These are phyloP conservation scores for Australoheros facetus DNA, from an alignment of 2,797 vertebrate species.

Conservation along the genomic window DNA sequence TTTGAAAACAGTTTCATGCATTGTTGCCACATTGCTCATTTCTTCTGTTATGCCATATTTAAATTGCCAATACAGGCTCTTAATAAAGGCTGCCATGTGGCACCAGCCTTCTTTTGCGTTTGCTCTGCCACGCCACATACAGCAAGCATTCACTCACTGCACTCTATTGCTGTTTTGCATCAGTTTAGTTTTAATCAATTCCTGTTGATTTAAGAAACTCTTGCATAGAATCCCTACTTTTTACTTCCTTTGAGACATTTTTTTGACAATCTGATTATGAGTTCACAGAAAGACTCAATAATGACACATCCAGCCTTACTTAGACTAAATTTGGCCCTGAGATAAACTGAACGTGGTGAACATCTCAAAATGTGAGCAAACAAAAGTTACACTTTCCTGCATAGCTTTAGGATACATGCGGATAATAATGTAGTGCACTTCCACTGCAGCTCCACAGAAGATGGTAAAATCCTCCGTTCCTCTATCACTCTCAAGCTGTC, in stretches of 20 bases:
- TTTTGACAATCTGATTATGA: background rate
- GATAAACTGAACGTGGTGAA: background rate
- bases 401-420: background rate
- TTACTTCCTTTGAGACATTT: background rate
- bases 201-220: background rate
- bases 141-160: background rate
- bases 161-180: background rate
- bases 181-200: background rate
- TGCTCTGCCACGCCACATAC: background rate
- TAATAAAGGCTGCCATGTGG: background rate
- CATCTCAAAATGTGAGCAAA: background rate
- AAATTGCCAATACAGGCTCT: background rate
- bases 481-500: background rate
- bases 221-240: background rate
- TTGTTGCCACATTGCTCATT: background rate
- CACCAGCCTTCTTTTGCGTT: background rate
- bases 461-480: background rate
- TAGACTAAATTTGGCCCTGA: too few relatives aligned
- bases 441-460: background rate
- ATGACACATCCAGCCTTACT: too few relatives aligned
- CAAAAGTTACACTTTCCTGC: fast-evolving
- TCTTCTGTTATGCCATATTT: fast-evolving
- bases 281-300: background rate
- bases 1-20: too few relatives aligned
- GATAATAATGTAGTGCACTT: background rate